phyloP scores from a whole-genome alignment of 2,797 vertebrate species.

The Ctenopoma multispine region DNA sequence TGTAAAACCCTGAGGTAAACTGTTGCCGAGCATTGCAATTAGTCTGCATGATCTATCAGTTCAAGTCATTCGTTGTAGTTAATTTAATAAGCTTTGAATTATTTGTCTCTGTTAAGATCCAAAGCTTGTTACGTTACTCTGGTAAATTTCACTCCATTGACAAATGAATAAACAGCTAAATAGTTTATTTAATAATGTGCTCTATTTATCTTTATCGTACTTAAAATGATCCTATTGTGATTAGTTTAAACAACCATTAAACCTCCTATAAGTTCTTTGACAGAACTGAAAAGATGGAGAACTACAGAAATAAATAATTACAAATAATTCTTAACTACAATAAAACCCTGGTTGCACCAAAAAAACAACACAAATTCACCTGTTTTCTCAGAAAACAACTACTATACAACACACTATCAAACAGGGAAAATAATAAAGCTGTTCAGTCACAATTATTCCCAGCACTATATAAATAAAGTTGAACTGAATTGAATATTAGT shows the following conservation, averaged over 20 bases:
- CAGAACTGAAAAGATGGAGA: conserved; percentile 1
- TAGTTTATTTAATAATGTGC: neutral
- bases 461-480: too few relatives aligned
- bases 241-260: conserved; percentile 3
- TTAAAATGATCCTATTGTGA: neutral
- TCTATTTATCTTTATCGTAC: conserved; percentile 13
- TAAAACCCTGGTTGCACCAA: too few relatives aligned
- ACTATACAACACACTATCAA: too few relatives aligned
- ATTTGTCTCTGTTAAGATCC: conserved; percentile 11
- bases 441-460: too few relatives aligned
- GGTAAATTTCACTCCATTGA: conserved; percentile 5
- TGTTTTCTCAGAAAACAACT: too few relatives aligned
- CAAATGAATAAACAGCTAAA: conserved; percentile 9
- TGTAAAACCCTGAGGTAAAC: conserved; percentile 9
- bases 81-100: conserved; percentile 17
- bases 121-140: conserved; percentile 9
- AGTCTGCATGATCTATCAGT: neutral
- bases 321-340: too few relatives aligned
- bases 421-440: too few relatives aligned
- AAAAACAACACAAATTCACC: too few relatives aligned
- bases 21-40: neutral
- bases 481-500: too few relatives aligned
- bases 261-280: neutral
- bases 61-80: neutral
- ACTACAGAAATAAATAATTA: too few relatives aligned